Evolutionary conservation across 2,888 invertebrate species (phyloP).

Genomic region (Melinaea menophilus): DNA sequence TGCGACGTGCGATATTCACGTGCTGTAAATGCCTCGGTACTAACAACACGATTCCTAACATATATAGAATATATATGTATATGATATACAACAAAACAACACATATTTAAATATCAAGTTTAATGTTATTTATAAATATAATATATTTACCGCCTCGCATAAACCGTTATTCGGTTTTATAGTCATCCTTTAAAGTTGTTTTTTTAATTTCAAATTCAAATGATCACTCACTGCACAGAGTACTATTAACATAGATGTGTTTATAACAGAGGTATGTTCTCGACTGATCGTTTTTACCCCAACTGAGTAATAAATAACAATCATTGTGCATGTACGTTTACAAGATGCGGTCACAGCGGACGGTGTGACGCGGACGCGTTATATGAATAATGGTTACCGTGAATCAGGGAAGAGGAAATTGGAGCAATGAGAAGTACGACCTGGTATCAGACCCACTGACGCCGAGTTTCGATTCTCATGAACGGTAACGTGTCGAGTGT

Average conservation of each 20-base stretch:
- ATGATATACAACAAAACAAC: too few relatives aligned
- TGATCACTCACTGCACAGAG: not conserved
- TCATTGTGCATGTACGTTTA: not conserved
- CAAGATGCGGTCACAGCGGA: not conserved
- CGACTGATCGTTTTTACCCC: not conserved
- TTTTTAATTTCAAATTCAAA: not conserved
- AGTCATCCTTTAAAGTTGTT: not conserved
- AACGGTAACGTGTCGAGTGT: too few relatives aligned
- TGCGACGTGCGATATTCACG: too few relatives aligned
- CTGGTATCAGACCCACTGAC: not conserved
- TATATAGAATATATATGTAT: too few relatives aligned
- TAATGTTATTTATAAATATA: not conserved
- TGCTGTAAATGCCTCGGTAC: too few relatives aligned
- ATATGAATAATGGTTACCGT: slow-evolving; percentile 1
- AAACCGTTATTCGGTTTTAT: not conserved
- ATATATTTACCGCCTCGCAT: not conserved
- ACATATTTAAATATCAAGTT: too few relatives aligned
- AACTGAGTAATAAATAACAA: slow-evolving; percentile 4
- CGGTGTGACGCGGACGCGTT: not conserved
- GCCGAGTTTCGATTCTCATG: too few relatives aligned
- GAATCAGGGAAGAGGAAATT: slow-evolving; percentile 1
- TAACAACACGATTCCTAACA: too few relatives aligned
- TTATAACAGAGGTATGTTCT: too few relatives aligned
- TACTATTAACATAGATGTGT: not conserved
- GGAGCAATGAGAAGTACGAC: not conserved